These are phyloP conservation scores for Nymphicus hollandicus DNA, from an alignment of 2,113 vertebrate species.

Conservation along the genomic window DNA sequence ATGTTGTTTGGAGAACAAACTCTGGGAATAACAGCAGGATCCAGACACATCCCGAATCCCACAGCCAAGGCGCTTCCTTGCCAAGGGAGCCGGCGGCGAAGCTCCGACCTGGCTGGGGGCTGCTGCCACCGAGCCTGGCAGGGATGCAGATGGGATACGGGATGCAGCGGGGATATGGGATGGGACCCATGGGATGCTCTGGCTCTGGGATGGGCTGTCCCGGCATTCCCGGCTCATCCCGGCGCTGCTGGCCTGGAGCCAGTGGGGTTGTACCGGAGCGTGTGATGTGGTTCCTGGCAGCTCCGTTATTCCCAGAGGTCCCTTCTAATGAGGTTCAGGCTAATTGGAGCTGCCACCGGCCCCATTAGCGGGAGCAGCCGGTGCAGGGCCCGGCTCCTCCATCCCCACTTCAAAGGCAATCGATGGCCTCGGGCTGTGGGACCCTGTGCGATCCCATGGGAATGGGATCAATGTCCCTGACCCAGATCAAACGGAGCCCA, in stretches of 20 bases:
- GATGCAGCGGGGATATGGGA: not conserved
- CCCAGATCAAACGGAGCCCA: not conserved
- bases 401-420: not conserved
- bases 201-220: not conserved
- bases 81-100: not conserved
- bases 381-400: not conserved
- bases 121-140: not conserved
- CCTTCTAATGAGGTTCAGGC: not conserved
- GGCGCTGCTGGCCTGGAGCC: not conserved
- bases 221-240: not conserved
- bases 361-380: not conserved
- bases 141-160: not conserved
- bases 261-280: rapidly evolving
- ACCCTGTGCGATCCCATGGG: not conserved
- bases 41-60: not conserved
- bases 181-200: not conserved
- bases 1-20: slow-evolving; percentile 6
- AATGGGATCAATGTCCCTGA: not conserved
- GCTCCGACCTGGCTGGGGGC: not conserved
- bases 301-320: not conserved
- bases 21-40: slow-evolving; percentile 1
- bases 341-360: not conserved
- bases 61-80: not conserved
- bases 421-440: not conserved
- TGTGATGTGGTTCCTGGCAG: slow-evolving; percentile 1